Evolutionary conservation across 1,140 invertebrate species (phyloP).

Genomic region (Plodia interpunctella): DNA sequence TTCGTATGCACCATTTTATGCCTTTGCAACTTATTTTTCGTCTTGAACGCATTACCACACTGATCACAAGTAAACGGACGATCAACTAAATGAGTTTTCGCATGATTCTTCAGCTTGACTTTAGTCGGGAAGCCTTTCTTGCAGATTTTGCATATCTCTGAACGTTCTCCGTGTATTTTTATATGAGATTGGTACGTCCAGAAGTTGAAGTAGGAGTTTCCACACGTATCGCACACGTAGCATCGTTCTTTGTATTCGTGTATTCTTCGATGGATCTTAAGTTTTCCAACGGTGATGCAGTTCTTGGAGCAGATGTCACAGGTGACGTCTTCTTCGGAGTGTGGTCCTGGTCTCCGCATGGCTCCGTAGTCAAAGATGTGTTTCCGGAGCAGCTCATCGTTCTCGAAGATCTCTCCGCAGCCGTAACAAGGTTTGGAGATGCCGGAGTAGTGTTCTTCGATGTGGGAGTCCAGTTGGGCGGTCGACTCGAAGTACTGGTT

Average conservation of each 20-base stretch:
- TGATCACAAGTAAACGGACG: not conserved
- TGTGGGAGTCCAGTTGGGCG: not conserved
- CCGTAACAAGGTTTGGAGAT: not conserved
- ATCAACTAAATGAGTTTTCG: not conserved
- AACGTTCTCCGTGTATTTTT: not conserved
- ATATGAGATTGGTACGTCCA: not conserved
- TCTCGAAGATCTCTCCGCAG: not conserved
- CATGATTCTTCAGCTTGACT: not conserved
- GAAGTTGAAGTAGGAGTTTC: not conserved
- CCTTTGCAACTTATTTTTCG: not conserved
- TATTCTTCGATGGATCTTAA: not conserved
- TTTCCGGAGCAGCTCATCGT: not conserved
- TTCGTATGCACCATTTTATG: not conserved
- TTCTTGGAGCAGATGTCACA: not conserved
- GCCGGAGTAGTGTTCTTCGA: not conserved
- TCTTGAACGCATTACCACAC: not conserved
- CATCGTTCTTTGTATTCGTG: not conserved
- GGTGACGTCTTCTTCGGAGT: not conserved
- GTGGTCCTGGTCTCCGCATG: not conserved
- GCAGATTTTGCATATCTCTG: slow-evolving; percentile 5
- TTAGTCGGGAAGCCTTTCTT: not conserved
- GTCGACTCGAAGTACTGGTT: not conserved
- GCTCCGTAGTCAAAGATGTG: not conserved
- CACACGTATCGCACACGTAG: slow-evolving; percentile 3
- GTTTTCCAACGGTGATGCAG: not conserved